phyloP scores from a whole-genome alignment of 2,113 vertebrate genomes.

The Ursus arctos region DNA sequence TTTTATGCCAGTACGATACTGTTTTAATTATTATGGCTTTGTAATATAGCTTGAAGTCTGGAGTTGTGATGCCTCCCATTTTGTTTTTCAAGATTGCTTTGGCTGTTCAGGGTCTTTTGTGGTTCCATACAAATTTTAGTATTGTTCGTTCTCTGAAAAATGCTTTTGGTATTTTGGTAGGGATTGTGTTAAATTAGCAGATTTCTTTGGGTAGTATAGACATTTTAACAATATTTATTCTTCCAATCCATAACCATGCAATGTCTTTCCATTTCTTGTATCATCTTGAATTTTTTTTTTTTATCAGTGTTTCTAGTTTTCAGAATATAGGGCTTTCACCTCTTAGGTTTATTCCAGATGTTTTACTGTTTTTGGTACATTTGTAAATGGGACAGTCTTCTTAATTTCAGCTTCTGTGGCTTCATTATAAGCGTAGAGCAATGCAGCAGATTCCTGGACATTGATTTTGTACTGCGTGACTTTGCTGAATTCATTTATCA shows the following conservation, averaged over 20 bases:
- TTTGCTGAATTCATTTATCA: background rate
- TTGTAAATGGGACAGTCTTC: background rate
- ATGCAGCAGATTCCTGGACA: background rate
- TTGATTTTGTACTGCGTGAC: background rate
- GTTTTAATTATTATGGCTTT: fast-evolving
- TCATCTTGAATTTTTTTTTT: background rate
- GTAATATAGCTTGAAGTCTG: background rate
- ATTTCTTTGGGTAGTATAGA: background rate
- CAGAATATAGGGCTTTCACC: background rate
- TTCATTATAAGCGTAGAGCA: background rate
- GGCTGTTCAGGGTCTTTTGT: background rate
- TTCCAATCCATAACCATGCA: background rate
- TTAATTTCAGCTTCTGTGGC: background rate
- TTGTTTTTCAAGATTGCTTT: background rate
- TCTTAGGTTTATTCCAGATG: background rate
- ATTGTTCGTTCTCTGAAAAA: background rate
- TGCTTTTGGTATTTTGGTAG: background rate
- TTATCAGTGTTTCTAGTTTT: background rate
- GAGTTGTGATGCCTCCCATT: background rate
- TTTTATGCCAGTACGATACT: background rate
- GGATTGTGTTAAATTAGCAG: background rate
- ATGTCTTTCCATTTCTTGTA: background rate
- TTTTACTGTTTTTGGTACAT: background rate
- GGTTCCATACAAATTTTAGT: background rate
- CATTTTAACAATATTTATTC: background rate